A percentile compares a stretch with the other conserved stretches of the same genome.
These are phyloP conservation scores for Meleagris gallopavo DNA, from an alignment of 2,113 vertebrate species.

Conservation along the genomic window DNA sequence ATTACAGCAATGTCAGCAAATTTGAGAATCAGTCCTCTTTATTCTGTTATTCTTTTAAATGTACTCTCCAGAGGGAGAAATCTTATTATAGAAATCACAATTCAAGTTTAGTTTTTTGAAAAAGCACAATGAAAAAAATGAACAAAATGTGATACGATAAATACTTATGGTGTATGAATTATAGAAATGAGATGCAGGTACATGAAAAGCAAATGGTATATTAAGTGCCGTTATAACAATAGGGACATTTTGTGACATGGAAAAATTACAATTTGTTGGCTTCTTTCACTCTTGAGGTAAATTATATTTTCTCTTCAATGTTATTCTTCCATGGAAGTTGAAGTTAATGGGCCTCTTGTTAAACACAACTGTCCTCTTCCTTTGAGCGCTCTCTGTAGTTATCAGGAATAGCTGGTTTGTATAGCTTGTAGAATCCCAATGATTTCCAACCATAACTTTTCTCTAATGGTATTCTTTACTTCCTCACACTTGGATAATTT, in stretches of 20 bases:
- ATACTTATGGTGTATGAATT: neutral
- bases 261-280: neutral
- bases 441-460: neutral
- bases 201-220: neutral
- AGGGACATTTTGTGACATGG: neutral
- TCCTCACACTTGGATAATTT: neutral
- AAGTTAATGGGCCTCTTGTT: neutral
- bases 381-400: neutral
- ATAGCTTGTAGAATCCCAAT: neutral
- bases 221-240: neutral
- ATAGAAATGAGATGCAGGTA: neutral
- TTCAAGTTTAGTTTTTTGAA: slow-evolving; percentile 2
- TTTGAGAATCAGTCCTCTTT: neutral
- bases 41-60: slow-evolving; percentile 14
- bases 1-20: neutral
- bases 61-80: neutral
- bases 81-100: neutral
- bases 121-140: neutral
- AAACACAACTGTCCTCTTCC: neutral
- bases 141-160: neutral
- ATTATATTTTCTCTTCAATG: neutral
- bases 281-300: neutral
- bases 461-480: neutral
- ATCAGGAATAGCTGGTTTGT: rapidly evolving
- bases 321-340: neutral